A percentile compares a stretch with the other conserved stretches of the same genome.
Evolutionary conservation across 2,113 vertebrate genomes (phyloP).

Genomic region (Marmota monax): DNA sequence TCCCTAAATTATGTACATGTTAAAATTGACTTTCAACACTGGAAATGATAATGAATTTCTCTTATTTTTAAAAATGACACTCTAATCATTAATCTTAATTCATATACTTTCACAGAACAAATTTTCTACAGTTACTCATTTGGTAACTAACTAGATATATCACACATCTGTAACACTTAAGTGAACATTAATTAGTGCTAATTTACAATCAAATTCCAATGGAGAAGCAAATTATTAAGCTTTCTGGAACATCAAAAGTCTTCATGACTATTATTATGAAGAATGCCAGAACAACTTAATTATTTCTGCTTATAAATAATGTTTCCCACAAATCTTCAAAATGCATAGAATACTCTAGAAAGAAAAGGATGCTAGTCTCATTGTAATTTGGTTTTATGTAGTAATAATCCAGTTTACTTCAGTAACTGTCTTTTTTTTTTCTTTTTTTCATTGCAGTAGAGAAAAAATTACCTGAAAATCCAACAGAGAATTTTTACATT

Average conservation of each 20-base stretch:
- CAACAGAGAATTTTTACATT: slow-evolving; percentile 35
- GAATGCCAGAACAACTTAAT: slow-evolving; percentile 73
- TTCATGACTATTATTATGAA: slow-evolving; percentile 71
- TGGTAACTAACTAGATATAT: slow-evolving; percentile 76
- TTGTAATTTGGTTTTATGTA: slow-evolving; percentile 44
- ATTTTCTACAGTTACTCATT: slow-evolving; percentile 76
- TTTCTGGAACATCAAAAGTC: slow-evolving; percentile 75
- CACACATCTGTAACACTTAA: slow-evolving; percentile 80
- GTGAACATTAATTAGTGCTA: slow-evolving; percentile 84
- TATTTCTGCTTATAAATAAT: slow-evolving; percentile 77
- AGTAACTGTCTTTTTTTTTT: slow-evolving; percentile 30
- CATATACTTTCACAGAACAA: slow-evolving; percentile 73
- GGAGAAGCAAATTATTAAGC: slow-evolving; percentile 78
- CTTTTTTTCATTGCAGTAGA: not conserved
- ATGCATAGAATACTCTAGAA: slow-evolving; percentile 51
- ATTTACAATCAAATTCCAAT: slow-evolving; percentile 82
- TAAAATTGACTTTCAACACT: slow-evolving; percentile 82
- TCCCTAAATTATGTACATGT: slow-evolving; percentile 70
- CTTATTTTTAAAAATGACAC: slow-evolving; percentile 76
- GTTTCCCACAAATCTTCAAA: slow-evolving; percentile 65
- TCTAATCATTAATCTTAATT: slow-evolving; percentile 76
- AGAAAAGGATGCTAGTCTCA: not conserved
- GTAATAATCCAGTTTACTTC: not conserved
- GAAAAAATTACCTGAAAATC: slow-evolving; percentile 52
- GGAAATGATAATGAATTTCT: slow-evolving; percentile 76